phyloP scores from a whole-genome alignment of 2,888 invertebrate genomes.

The Pomacea canaliculata region DNA sequence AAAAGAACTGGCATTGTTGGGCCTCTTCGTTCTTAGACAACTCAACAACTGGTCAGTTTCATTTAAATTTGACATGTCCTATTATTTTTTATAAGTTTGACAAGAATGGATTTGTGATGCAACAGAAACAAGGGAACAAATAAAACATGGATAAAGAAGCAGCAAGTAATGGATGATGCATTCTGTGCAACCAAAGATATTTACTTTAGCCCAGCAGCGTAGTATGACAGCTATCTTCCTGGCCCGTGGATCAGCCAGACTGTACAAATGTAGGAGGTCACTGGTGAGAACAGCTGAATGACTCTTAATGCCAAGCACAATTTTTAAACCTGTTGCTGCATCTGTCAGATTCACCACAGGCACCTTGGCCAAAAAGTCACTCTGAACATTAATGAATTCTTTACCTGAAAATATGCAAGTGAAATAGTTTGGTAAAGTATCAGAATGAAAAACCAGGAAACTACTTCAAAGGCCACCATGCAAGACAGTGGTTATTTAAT shows the following conservation, averaged over 20 bases:
- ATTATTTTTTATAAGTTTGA: no score
- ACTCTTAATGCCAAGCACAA: slow-evolving; percentile 67
- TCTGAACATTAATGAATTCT: slow-evolving; percentile 58
- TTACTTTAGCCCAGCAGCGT: slow-evolving; percentile 32
- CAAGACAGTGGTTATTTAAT: background rate
- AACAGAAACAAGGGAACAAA: no score
- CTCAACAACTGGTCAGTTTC: no score
- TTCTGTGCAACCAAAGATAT: background rate
- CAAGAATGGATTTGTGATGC: no score
- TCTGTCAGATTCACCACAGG: slow-evolving; percentile 66
- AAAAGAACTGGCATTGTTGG: no score
- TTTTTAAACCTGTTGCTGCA: slow-evolving; percentile 47
- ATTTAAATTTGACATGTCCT: no score
- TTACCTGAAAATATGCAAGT: slow-evolving; percentile 38
- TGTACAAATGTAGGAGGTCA: slow-evolving; percentile 71
- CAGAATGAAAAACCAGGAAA: slow-evolving; percentile 8
- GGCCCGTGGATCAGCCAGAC: slow-evolving; percentile 72
- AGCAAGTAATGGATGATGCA: no score
- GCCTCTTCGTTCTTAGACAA: no score
- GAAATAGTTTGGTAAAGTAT: no score
- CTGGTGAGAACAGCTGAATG: slow-evolving; percentile 72
- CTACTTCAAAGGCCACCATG: no score
- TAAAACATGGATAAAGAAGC: no score
- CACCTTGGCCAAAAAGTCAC: slow-evolving; percentile 68
- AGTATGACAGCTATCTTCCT: slow-evolving; percentile 68